These are phyloP conservation scores for Anabacerthia variegaticeps DNA, from an alignment of 2,797 vertebrate species.

Conservation along the genomic window DNA sequence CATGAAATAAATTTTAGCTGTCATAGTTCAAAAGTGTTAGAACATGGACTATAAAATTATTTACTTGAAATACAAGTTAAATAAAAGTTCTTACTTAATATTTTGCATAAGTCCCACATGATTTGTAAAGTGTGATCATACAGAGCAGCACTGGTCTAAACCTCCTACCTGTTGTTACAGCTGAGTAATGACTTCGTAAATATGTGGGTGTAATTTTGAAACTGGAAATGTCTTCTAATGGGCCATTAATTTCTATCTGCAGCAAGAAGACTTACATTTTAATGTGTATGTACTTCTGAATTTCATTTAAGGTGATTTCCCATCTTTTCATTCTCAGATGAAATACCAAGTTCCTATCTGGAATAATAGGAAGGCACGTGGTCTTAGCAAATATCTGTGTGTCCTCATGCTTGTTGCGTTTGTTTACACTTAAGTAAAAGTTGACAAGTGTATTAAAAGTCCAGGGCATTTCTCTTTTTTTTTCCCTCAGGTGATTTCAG, in stretches of 20 bases:
- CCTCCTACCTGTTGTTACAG: conserved; percentile 40
- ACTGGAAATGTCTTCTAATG: neutral
- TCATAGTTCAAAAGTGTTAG: neutral
- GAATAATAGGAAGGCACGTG: neutral
- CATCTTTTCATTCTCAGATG: neutral
- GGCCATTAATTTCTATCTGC: neutral
- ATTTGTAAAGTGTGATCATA: neutral
- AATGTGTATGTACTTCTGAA: neutral
- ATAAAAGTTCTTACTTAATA: neutral
- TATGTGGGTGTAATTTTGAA: conserved; percentile 19
- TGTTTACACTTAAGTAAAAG: neutral
- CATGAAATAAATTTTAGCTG: neutral
- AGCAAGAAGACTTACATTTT: neutral
- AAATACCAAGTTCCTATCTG: neutral
- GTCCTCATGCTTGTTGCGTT: neutral
- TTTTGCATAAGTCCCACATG: neutral
- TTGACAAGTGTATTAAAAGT: neutral
- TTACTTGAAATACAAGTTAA: conserved; percentile 4
- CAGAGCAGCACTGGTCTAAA: neutral
- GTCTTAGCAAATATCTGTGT: neutral
- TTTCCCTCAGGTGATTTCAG: neutral
- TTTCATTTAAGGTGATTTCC: neutral
- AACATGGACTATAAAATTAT: neutral
- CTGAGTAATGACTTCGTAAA: conserved; percentile 44
- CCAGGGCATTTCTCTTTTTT: neutral